These are phyloP conservation scores for Holacanthus passer DNA, from an alignment of 2,113 vertebrate species.

Conservation along the genomic window DNA sequence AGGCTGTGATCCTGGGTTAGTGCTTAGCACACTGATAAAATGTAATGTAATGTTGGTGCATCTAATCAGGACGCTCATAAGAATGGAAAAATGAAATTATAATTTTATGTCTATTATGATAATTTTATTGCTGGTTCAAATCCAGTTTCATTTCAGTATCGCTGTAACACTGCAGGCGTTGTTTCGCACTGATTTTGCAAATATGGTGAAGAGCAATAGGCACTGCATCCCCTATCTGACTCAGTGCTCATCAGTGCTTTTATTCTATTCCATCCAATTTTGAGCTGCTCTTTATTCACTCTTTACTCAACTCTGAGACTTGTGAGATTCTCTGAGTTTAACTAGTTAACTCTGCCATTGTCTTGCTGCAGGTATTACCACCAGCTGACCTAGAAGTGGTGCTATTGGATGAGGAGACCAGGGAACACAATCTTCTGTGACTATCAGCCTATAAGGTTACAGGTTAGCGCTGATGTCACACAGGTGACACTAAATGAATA, in stretches of 20 bases:
- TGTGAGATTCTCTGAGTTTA: not conserved
- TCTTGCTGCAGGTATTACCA: constrained; percentile 19
- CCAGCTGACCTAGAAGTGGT: constrained; percentile 45
- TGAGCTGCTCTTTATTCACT: constrained; percentile 6
- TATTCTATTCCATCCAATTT: constrained; percentile 12
- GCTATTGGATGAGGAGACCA: constrained; percentile 31
- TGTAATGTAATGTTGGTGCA: constrained; percentile 24
- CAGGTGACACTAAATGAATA: constrained; percentile 43
- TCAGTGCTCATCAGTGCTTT: constrained; percentile 17
- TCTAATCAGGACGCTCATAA: constrained; percentile 50
- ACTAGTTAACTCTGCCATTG: constrained; percentile 14
- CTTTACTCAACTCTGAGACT: constrained; percentile 13
- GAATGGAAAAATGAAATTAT: constrained; percentile 45
- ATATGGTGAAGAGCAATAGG: constrained; percentile 23
- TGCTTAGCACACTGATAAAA: constrained; percentile 38
- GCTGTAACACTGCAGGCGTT: constrained; percentile 40
- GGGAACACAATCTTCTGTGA: constrained; percentile 52
- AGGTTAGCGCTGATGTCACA: constrained; percentile 63
- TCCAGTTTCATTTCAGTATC: constrained; percentile 50
- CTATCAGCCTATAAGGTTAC: constrained; percentile 55
- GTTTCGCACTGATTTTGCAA: constrained; percentile 34
- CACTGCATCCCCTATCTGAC: not conserved
- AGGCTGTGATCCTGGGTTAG: constrained; percentile 39
- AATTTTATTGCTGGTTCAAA: constrained; percentile 62
- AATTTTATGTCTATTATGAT: constrained; percentile 60